Evolutionary conservation across 1,140 invertebrate species (phyloP).

Genomic region (Ostrea edulis): DNA sequence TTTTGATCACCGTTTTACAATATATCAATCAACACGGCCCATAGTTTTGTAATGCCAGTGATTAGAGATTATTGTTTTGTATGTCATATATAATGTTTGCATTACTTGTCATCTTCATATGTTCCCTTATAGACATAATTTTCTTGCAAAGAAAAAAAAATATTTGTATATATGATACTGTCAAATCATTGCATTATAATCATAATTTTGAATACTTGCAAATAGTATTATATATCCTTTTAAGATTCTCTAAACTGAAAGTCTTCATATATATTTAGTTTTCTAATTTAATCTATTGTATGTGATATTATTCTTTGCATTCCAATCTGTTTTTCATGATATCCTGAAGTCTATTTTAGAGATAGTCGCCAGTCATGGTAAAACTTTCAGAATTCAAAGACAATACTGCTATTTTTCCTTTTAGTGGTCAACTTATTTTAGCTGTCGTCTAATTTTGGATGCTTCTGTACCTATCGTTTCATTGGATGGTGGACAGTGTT

Average conservation of each 20-base stretch:
- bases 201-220: background rate
- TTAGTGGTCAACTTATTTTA: no score
- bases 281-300: background rate
- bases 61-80: background rate
- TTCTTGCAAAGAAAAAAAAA: background rate
- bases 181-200: background rate
- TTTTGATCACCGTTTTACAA: background rate
- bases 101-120: background rate
- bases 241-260: background rate
- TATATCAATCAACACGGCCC: no score
- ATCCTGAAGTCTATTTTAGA: no score
- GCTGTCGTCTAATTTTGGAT: no score
- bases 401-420: no score
- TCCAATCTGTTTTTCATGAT: background rate
- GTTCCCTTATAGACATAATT: background rate
- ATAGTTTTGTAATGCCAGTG: background rate
- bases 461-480: no score
- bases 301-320: constrained; percentile 30
- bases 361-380: no score
- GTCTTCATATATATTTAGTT: background rate
- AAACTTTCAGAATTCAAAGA: no score
- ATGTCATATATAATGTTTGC: background rate
- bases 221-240: no score
- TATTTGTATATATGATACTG: background rate
- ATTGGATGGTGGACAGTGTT: no score